phyloP scores from a whole-genome alignment of 2,113 vertebrate genomes.

The Echinops telfairi region DNA sequence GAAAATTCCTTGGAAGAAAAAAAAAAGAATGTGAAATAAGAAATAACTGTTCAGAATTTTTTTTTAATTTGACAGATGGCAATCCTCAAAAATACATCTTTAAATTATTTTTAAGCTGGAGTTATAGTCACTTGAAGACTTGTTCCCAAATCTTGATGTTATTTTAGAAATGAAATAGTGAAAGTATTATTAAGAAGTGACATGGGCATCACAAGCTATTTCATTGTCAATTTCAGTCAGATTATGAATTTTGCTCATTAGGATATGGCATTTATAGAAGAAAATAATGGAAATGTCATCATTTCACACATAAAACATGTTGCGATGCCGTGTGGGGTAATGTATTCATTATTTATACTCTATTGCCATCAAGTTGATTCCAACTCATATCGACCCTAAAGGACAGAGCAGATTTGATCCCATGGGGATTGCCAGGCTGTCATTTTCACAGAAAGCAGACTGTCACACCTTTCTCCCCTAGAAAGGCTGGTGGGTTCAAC shows the following conservation, averaged over 20 bases:
- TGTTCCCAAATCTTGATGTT: constrained; percentile 67
- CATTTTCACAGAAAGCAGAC: background rate
- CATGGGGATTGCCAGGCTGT: background rate
- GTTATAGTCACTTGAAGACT: constrained; percentile 69
- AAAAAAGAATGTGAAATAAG: constrained; percentile 59
- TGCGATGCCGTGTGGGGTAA: background rate
- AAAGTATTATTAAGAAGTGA: constrained; percentile 70
- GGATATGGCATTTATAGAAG: constrained; percentile 41
- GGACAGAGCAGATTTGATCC: background rate
- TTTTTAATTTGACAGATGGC: constrained; percentile 79
- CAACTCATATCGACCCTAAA: background rate
- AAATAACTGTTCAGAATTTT: constrained; percentile 64
- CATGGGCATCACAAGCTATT: constrained; percentile 7
- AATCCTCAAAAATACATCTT: constrained; percentile 80
- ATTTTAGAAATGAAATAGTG: constrained; percentile 72
- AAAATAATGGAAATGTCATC: constrained; percentile 35
- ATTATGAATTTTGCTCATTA: constrained; percentile 58
- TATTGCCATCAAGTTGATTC: background rate
- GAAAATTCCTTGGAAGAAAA: background rate
- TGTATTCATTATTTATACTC: constrained; percentile 3
- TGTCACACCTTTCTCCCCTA: background rate
- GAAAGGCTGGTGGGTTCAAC: background rate
- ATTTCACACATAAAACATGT: constrained; percentile 34
- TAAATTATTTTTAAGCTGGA: constrained; percentile 74
- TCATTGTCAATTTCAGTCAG: constrained; percentile 56